A percentile compares a stretch with the other conserved stretches of the same genome.
These are phyloP conservation scores for Formicarius rufipectus DNA, from an alignment of 2,113 vertebrate species.

Conservation along the genomic window DNA sequence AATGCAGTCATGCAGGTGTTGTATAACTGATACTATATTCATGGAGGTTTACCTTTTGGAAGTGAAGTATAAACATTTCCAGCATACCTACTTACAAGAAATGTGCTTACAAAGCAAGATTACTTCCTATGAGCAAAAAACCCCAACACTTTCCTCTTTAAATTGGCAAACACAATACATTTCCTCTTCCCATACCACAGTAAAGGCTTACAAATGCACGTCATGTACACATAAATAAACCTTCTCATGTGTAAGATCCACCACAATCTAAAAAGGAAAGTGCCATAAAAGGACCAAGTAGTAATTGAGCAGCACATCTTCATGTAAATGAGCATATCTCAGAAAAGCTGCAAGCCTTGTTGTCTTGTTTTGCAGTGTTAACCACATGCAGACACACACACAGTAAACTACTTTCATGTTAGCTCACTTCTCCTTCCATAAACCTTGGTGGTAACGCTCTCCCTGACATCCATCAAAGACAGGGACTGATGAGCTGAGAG, in stretches of 20 bases:
- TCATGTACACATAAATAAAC: constrained; percentile 9
- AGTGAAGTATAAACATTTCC: neutral
- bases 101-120: constrained; percentile 18
- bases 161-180: neutral
- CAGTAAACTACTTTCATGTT: neutral
- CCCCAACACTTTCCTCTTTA: neutral
- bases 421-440: neutral
- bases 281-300: neutral
- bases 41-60: neutral
- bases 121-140: neutral
- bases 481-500: neutral
- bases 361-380: constrained; percentile 29
- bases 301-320: neutral
- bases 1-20: neutral
- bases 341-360: neutral
- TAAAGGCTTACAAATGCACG: neutral
- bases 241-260: neutral
- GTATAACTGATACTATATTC: neutral
- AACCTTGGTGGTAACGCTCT: neutral
- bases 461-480: neutral
- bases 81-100: neutral
- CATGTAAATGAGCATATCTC: neutral
- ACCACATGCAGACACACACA: constrained; percentile 5
- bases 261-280: constrained; percentile 22
- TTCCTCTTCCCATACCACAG: constrained; percentile 51